Conservation (phyloP, 2,797 vertebrate species). For the Microcaecilia unicolor region DNA sequence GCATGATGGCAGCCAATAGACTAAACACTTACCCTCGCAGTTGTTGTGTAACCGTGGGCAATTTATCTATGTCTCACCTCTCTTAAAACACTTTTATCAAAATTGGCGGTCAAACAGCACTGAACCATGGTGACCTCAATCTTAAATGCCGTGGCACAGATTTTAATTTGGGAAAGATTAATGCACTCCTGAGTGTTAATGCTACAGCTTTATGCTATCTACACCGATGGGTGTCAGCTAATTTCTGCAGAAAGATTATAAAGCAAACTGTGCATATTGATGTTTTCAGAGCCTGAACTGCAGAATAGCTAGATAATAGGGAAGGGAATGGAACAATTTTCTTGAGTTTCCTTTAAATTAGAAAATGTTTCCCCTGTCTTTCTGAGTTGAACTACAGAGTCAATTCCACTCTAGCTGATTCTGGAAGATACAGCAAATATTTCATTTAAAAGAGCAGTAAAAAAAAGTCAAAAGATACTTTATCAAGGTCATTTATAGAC, state of each 20-base stretch:
- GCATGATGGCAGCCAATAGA: slow-evolving; percentile 40
- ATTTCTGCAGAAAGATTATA: slow-evolving; percentile 64
- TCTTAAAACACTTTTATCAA: slow-evolving; percentile 97
- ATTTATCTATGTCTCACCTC: slow-evolving; percentile 93
- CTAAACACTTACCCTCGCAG: slow-evolving; percentile 40
- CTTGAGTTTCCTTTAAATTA: slow-evolving; percentile 77
- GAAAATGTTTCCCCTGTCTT: slow-evolving; percentile 54
- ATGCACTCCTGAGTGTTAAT: slow-evolving; percentile 77
- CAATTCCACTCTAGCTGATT: slow-evolving; percentile 41
- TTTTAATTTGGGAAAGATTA: slow-evolving; percentile 99
- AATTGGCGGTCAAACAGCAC: slow-evolving; percentile 80
- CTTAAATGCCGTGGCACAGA: slow-evolving; percentile 75
- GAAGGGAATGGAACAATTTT: slow-evolving; percentile 65
- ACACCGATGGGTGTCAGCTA: slow-evolving; percentile 76
- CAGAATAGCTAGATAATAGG: slow-evolving; percentile 46
- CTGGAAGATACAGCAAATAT: slow-evolving; percentile 42
- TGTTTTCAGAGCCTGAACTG: slow-evolving; percentile 39
- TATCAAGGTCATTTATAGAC: slow-evolving; percentile 42
- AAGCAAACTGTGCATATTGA: slow-evolving; percentile 63
- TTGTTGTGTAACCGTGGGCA: slow-evolving; percentile 56
- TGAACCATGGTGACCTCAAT: slow-evolving; percentile 81
- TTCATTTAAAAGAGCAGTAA: slow-evolving; percentile 56
- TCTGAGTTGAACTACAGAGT: slow-evolving; percentile 38
- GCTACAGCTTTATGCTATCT: slow-evolving; percentile 77
- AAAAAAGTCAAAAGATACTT: slow-evolving; percentile 45